Base-by-base conservation (phyloP, 2,113 vertebrate genomes). In the Lonchura striata region DNA sequence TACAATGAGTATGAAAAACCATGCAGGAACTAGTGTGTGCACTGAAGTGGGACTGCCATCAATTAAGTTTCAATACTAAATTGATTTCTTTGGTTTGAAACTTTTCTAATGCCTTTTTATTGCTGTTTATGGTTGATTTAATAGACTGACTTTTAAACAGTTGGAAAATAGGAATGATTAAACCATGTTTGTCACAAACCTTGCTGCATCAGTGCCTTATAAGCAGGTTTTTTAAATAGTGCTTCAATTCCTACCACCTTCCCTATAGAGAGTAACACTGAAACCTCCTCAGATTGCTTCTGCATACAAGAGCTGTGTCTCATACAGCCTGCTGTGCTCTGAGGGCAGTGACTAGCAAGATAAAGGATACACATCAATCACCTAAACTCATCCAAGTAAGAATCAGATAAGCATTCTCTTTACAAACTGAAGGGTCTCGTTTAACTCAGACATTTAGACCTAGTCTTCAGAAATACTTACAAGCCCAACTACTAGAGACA, bases 121-220 rank as follows among this genome's bases (percentile, higher is more conserved):
- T 89, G 70, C 85, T 95, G 59, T 89, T 94, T 95, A 78, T 86
- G 72, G 23, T 65, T 75, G 60, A 89, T 64, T 85, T 93, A 68
- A 82, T 42, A 24, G 82, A 74, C 39, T 91, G 57, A 35, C 25
- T 90, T 94, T 80, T 86, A 50, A 86, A 59, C 39, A 92, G 35
- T 33, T 65, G 74, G 86, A 87, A 90, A 64, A 69, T 24, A 80
- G 68, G 61, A 75, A 78, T 75, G 25, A 31, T 53, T 53, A 78
- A 95, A 78, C 23, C 56, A 25, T 22, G 50, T 86, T 96, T 0
- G 0, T 79, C 63, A 50, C 78, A 88, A 88, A 91, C 70, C 66
- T 95, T 91, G 89, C 84, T 94, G 74, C 84, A 96, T 84, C 77
- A 93, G 95, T 97, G 96, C 95, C 96, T 97, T 96, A 96, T 27